phyloP scores from a whole-genome alignment of 2,797 vertebrate genomes.

The Sciurus vulgaris region DNA sequence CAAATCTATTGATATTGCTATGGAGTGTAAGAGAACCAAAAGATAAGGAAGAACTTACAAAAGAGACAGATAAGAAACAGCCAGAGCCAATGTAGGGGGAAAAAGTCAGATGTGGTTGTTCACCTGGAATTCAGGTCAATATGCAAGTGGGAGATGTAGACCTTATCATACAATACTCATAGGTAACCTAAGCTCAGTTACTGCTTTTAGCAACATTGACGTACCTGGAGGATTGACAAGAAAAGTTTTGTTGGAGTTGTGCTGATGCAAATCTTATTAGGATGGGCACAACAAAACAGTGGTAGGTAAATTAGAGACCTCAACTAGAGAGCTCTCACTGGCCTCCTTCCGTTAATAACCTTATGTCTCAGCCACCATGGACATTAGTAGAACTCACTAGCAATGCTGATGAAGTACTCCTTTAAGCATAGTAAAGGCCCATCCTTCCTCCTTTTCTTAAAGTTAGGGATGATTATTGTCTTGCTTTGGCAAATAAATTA shows the following conservation, averaged over 20 bases:
- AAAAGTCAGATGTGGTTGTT: background rate
- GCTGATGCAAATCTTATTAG: background rate
- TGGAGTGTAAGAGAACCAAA: background rate
- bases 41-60: background rate
- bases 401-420: background rate
- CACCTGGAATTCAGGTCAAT: background rate
- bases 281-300: background rate
- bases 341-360: background rate
- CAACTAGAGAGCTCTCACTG: accelerated
- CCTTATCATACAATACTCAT: background rate
- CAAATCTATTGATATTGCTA: background rate
- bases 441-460: background rate
- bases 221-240: background rate
- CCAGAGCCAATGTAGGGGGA: background rate
- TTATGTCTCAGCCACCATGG: background rate
- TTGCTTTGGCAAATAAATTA: constrained; percentile 8
- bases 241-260: background rate
- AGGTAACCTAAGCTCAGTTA: background rate
- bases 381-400: background rate
- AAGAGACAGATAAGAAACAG: background rate
- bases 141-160: background rate
- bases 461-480: background rate
- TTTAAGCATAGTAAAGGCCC: background rate
- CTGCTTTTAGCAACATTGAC: background rate
- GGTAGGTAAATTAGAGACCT: background rate